Evolutionary conservation across 30 jellyfish, hydroid and myxozoan genomes (phyloP).

Genomic region (Sanderia malayensis): DNA sequence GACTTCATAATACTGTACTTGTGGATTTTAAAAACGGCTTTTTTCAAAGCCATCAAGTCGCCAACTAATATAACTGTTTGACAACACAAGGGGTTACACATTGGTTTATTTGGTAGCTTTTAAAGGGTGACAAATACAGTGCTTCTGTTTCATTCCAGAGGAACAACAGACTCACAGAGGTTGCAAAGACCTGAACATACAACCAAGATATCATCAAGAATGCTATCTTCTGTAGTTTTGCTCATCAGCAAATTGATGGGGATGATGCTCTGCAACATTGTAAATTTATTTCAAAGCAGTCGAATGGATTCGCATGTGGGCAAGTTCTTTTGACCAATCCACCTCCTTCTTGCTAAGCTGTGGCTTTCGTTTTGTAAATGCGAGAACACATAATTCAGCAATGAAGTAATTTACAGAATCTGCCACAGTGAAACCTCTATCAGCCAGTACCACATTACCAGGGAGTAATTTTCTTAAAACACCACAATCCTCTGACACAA

Average conservation of each 20-base stretch:
- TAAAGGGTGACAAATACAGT: too few species aligned
- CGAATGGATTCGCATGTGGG: slow-evolving; percentile 45
- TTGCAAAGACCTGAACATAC: slow-evolving; percentile 6
- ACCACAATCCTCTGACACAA: slow-evolving; percentile 22
- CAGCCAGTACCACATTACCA: slow-evolving; percentile 29
- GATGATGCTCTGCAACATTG: slow-evolving; percentile 1
- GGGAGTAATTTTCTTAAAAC: slow-evolving; percentile 13
- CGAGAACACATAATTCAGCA: slow-evolving; percentile 26
- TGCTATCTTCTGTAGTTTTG: background rate
- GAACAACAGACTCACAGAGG: slow-evolving; percentile 3
- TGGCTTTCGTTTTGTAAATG: slow-evolving; percentile 49
- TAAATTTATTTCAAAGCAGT: background rate
- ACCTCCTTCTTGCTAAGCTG: slow-evolving; percentile 42
- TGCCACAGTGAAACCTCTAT: slow-evolving; percentile 28
- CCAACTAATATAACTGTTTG: too few species aligned
- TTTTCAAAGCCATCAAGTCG: too few species aligned
- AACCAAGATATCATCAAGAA: slow-evolving; percentile 8
- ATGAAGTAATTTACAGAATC: background rate
- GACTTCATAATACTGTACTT: too few species aligned
- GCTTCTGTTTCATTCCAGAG: background rate
- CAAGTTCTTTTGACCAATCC: slow-evolving; percentile 28
- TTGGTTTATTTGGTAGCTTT: too few species aligned
- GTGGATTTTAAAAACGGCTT: too few species aligned
- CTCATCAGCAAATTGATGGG: slow-evolving; percentile 8
- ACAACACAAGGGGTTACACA: too few species aligned